Base-by-base conservation (phyloP, 2,113 vertebrate species). In the Oostethus manadensis region DNA sequence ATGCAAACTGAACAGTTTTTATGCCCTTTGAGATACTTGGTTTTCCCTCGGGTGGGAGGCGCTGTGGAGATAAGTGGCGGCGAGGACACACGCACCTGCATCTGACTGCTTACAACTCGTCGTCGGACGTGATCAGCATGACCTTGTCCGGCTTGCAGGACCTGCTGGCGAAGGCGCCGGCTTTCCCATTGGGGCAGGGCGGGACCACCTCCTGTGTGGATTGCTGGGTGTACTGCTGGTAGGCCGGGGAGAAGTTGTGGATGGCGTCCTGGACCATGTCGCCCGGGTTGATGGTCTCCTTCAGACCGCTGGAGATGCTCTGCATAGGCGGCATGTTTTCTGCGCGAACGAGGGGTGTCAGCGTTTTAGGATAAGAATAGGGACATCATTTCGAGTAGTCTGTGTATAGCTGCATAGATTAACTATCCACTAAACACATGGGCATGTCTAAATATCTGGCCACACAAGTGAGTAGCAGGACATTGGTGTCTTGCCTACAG, bases 201-300 rank as follows among this genome's bases (percentile, higher is more conserved):
- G 6, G 78, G 43, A 91, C 88, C 59, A 91, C 88, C 63, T 98
- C 95, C 23, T 95, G 93, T 15, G 92, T 97, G 0, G 95, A 91
- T 77, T 94, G 93, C 88, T 94, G 92, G 1, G 92, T 92, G 84
- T 96, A 96, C 79, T 95, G 93, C 82, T 96, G 94, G 84, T 97
- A 95, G 0, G 90, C 62, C 0, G 93, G 93, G 0, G 93, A 94
- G 87, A 95, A 95, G 88, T 94, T 96, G 86, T 94, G 94, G 73
- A 95, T 95, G 4, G 94, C 94, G 1, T 95, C 94, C 76, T 96
- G 94, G 10, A 96, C 94, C 1, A 96, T 96, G 70, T 96, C 94
- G 44, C 93, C 92, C 1, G 93, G 94, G 75, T 93, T 96, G 21
- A 95, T 96, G 51, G 94, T 96, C 83, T 96, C 94, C 86, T 95